Base-by-base conservation (phyloP, 2,888 invertebrate genomes). In the Plutella xylostella region DNA sequence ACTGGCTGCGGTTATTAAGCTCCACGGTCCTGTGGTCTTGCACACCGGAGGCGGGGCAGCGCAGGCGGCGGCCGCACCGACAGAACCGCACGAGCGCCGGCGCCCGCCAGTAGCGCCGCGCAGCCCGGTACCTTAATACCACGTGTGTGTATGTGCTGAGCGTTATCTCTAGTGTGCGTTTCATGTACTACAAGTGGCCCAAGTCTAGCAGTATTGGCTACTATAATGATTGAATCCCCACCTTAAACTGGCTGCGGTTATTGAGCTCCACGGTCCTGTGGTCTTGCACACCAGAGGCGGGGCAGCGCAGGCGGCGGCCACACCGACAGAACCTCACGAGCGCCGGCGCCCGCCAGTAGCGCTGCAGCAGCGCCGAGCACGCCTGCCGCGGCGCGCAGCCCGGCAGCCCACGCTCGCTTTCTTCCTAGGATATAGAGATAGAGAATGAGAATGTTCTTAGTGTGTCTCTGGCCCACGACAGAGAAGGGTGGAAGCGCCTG, bases 321-420 rank as follows among this genome's bases (percentile, higher is more conserved):
- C 90, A 90, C 42, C 86, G 85, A 52, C 90, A 90, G 42, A 89
- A 69, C 12, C 89, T 77, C 63, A 88, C 79, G 1, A 87, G 83
- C 48, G 87, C 82, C 20, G 77, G 68, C 35, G 85, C 72, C 43
- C 85, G 72, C 89, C 89, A 89, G 68, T 85, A 85, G 38, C 88
- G 73, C 55, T 62, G 65, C 54, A 88, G 65, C 52, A 87, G 65
- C 48, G 86, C 79, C 42, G 85, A 82, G 62, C 89, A 89, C 30
- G 85, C 86, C 47, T 74, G 80, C 11, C 75, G 69, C 47, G 49
- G 54, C 6, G 49, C 55, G 59, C 90, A 90, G 25, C 65, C 57
- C 1, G 83, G 76, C 55, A 90, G 68, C 47, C 88, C 85, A 51
- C 86, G 79, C 65, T 89, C 89, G 55, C 88, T 88, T 51, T 84